phyloP scores from a whole-genome alignment of 2,888 invertebrate species.

The Aporophyla lueneburgensis region DNA sequence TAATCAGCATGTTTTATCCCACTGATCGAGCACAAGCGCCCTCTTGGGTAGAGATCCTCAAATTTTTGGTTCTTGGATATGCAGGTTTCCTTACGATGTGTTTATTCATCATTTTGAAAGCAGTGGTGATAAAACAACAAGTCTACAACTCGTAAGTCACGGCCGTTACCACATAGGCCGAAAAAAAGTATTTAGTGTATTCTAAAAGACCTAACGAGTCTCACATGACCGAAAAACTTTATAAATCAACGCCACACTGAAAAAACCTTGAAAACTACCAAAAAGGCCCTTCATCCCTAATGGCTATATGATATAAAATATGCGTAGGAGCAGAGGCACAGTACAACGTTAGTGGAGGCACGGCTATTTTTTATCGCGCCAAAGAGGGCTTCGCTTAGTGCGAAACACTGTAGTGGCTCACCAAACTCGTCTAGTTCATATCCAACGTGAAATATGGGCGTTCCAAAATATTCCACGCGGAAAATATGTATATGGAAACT shows the following conservation, averaged over 20 bases:
- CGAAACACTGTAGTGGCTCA: slow-evolving; percentile 73
- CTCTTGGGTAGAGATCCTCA: too few species aligned
- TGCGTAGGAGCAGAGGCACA: slow-evolving; percentile 45
- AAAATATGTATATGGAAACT: slow-evolving; percentile 64
- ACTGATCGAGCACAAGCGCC: too few species aligned
- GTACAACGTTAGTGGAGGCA: slow-evolving; percentile 56
- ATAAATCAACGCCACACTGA: slow-evolving; percentile 33
- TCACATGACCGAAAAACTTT: slow-evolving; percentile 26
- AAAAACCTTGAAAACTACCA: slow-evolving; percentile 50
- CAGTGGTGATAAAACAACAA: too few species aligned
- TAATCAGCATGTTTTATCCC: too few species aligned
- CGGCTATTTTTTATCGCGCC: slow-evolving; percentile 70
- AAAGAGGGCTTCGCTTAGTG: slow-evolving; percentile 64
- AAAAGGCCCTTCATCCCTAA: slow-evolving; percentile 45
- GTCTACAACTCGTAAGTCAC: too few species aligned
- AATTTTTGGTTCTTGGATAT: too few species aligned
- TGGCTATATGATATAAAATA: slow-evolving; percentile 53
- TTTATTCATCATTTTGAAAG: too few species aligned
- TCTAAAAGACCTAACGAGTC: not conserved
- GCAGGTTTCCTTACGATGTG: too few species aligned
- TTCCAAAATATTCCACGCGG: slow-evolving; percentile 66
- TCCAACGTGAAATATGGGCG: slow-evolving; percentile 73
- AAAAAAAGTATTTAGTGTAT: not conserved
- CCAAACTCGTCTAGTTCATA: slow-evolving; percentile 71
- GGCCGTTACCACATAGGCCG: too few species aligned